Base-by-base conservation (phyloP, 1,140 invertebrate genomes). In the Popillia japonica region DNA sequence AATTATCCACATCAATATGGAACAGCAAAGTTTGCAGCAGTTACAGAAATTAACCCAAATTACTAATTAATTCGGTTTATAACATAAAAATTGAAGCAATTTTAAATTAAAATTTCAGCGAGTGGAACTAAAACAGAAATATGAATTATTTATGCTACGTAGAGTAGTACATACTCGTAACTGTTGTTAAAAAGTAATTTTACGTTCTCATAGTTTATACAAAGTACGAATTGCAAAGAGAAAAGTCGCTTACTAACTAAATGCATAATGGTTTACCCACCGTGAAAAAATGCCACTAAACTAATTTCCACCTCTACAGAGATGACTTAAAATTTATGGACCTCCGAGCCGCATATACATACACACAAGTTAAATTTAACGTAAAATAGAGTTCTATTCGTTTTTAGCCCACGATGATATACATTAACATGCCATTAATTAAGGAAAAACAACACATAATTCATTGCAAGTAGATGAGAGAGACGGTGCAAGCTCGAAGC, bases 401-500 rank as follows among this genome's bases (percentile, higher is more conserved):
- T 55, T 55, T 55, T 55, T 55, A 17, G 48, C 14, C 17, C 48
- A 14, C 48, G 48, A 55, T 55, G 48, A 55, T 55, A 55, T 17
- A 55, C 48, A 55, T 55, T 55, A 55, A 55, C 48, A 55, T 55
- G 48, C 48, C 48, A 55, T 55, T 55, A 55, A 55, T 55, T 55
- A 55, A 55, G 48, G 48, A 55, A 17, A 17, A 55, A 55, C 48
- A 55, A 17, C 11, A n/a, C 7, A 17, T 55, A n/a, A 55, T 55
- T 55, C 48, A 55, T 55, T 55, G 48, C 48, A 17, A n/a, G 14
- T 55, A 55, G 14, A 55, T 55, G 48, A 55, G 48, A 17, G 27
- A 34, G 27, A 34, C 27, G 27, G 14, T n/a, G 48, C 48, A n/a
- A 14, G 48, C 17, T 55, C 48, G 11, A 34, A 14, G 48, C 17